Evolutionary conservation across 2,888 invertebrate species (phyloP), one percentile per base, ranked within the genome.

Genomic region (Drosophila paranaensis): DNA sequence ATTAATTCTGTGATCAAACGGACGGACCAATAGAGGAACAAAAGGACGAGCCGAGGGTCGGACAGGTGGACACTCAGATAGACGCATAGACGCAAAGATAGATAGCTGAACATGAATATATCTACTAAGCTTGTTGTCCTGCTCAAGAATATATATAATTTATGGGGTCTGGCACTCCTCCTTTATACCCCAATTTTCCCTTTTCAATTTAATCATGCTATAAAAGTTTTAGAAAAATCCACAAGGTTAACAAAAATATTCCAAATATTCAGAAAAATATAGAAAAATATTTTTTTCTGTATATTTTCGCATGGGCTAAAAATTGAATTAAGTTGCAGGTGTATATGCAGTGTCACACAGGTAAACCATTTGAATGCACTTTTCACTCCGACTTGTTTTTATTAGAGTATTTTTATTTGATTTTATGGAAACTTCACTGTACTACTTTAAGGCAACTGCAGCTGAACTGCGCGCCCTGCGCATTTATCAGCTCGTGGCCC

Each of bases 401-500:
- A 6, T 2, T 33, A 8, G 3, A n/a, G 20, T 37, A 37, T 55
- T 3, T 25, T 16, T 0, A 20, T 35, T 27, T 25, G 11, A 20
- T 39, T 40, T 5, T 40, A 53, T 1, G 3, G 11, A 14, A 46
- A 30, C 33, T 25, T 1, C 27, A 48, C 63, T 55, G 54, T 45
- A 51, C 27, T 13, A 16, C 46, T 61, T 77, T 56, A 55, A 61
- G n/a, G 54, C 43, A n/a, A 6, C 30, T 8, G 14, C n/a, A 25
- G 10, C 33, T 42, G 20, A 27, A 14, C 54, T 55, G 50, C 43
- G 42, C 57, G 45, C 51, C 33, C 27, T 9, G 30, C 53, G 40
- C 62, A 67, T 71, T 76, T 77, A 63, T 77, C 74, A 63, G 76
- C 48, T 40, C 30, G 30, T 35, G 30, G 5, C 30, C n/a, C 16